Percentiles rank a stretch among this genome's conserved stretches.
phyloP scores from a whole-genome alignment of 2,888 invertebrate species.

The Theretra japonica region DNA sequence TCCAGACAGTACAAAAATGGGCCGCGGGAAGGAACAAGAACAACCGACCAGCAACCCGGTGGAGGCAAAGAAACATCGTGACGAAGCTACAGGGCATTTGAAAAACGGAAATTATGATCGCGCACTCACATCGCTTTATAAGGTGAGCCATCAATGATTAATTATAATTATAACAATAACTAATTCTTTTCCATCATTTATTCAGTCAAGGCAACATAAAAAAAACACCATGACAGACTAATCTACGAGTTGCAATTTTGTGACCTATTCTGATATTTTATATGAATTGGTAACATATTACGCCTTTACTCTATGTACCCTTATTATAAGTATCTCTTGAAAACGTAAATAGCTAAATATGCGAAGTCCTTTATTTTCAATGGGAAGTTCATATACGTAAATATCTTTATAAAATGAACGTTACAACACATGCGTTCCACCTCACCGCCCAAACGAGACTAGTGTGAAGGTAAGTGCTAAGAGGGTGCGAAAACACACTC shows the following conservation, averaged over 20 bases:
- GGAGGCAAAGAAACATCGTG: conserved; percentile 88
- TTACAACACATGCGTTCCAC: conserved; percentile 33
- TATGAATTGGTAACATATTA: too few species aligned
- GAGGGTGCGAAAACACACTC: conserved; percentile 76
- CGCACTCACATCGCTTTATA: conserved; percentile 88
- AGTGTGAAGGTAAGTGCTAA: conserved; percentile 55
- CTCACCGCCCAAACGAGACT: conserved; percentile 48
- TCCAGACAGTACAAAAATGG: conserved; percentile 57
- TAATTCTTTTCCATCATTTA: too few species aligned
- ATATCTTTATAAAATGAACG: conserved; percentile 5
- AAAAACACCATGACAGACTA: too few species aligned
- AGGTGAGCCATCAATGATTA: conserved; percentile 70
- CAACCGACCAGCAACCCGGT: conserved; percentile 72
- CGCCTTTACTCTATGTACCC: too few species aligned
- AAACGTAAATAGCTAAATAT: too few species aligned
- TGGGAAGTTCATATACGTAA: neutral
- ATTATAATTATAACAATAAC: neutral
- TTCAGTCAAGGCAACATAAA: too few species aligned
- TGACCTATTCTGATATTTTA: too few species aligned
- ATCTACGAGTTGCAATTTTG: too few species aligned
- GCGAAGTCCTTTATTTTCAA: too few species aligned
- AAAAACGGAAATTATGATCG: conserved; percentile 90
- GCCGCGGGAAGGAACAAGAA: conserved; percentile 74
- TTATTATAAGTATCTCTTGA: too few species aligned
- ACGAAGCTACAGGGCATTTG: conserved; percentile 91